phyloP scores from a whole-genome alignment of 2,888 invertebrate species.

The Cheilosia vulpina region DNA sequence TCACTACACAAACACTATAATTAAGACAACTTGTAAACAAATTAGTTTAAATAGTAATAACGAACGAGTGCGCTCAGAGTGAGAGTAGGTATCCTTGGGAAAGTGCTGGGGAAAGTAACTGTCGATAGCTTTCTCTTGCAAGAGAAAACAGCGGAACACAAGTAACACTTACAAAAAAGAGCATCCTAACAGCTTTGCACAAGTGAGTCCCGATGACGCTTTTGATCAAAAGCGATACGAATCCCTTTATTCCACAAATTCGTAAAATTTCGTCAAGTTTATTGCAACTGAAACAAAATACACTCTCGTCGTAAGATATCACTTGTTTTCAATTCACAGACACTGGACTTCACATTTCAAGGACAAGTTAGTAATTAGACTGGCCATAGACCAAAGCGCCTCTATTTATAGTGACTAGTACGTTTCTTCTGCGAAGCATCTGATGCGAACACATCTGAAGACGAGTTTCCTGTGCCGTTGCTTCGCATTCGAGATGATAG shows the following conservation, averaged over 20 bases:
- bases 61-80: background rate
- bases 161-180: slow-evolving; percentile 61
- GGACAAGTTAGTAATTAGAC: slow-evolving; percentile 82
- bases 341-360: slow-evolving; percentile 79
- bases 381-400: slow-evolving; percentile 76
- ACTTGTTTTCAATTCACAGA: slow-evolving; percentile 41
- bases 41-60: too few species aligned
- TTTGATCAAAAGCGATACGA: background rate
- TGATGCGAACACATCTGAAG: slow-evolving; percentile 36
- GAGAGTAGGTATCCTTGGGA: slow-evolving; percentile 49
- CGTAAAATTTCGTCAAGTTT: background rate
- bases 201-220: slow-evolving; percentile 9
- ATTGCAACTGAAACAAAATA: background rate
- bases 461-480: slow-evolving; percentile 59
- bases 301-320: background rate
- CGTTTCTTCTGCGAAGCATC: slow-evolving; percentile 4
- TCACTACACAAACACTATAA: background rate
- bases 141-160: background rate
- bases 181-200: slow-evolving; percentile 30
- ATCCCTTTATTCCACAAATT: background rate
- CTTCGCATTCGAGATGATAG: slow-evolving; percentile 35
- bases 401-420: slow-evolving; percentile 77
- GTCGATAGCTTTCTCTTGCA: slow-evolving; percentile 37
- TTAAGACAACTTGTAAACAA: background rate
- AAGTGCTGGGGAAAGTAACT: slow-evolving; percentile 49